Base-by-base conservation (phyloP, 2,113 vertebrate genomes). In the Panthera leo region DNA sequence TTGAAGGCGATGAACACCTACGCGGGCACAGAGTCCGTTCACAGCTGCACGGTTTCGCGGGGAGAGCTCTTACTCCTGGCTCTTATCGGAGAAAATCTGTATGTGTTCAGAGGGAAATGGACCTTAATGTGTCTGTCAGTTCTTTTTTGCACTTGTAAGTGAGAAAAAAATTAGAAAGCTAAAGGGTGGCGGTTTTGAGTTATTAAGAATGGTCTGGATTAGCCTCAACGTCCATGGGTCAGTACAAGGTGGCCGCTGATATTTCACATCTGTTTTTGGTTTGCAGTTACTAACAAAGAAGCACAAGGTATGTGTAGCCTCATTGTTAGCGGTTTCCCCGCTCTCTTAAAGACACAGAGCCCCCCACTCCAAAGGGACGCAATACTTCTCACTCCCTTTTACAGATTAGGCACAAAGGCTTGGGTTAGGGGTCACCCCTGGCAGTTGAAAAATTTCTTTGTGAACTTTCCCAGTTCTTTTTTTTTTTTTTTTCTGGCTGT, bases 181-280 rank as follows among this genome's bases (percentile, higher is more conserved):
- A 71, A 87, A 95, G 91, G 97, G 84, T 98, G 97, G 94, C 98
- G 91, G 94, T 97, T 98, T 51, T 85, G 96, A 94, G 92, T 98
- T 98, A 97, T 97, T 98, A 96, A 92, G 98, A 97, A 93, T 78
- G 96, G 98, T 97, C 96, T 96, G 98, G 97, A 96, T 98, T 96
- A 97, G 97, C 97, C 96, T 65, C 65, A 73, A 70, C 96, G 86
- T 98, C 97, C 97, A 14, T 29, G 97, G 98, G 98, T 99, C 98
- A 98, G 96, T 23, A 71, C 78, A 78, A 95, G 97, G 97, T 83
- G 97, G 98, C 90, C 31, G 71, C 92, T 73, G 96, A 95, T 75
- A 94, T 11, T 89, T 55, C 97, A 97, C 99, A 99, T 98, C 98
- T 99, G 99, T 76, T 98, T 99, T 96, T 97, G 98, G 97, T 99